Evolutionary conservation across 2,113 vertebrate species (phyloP).

Genomic region (Heteronetta atricapilla): DNA sequence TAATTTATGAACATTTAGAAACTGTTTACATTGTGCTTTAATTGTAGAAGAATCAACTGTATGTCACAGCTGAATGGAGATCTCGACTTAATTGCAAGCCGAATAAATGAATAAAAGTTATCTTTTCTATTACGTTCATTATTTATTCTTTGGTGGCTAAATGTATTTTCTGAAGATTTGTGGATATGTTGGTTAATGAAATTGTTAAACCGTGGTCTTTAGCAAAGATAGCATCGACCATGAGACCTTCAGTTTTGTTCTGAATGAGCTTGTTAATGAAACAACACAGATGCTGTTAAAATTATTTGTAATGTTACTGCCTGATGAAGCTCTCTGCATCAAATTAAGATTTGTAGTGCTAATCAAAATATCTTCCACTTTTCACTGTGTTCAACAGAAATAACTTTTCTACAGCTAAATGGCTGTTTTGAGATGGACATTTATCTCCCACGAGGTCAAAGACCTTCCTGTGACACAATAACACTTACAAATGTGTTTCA

Average conservation of each 20-base stretch:
- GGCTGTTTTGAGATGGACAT: not conserved
- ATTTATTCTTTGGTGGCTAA: not conserved
- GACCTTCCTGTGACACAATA: not conserved
- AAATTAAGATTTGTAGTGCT: not conserved
- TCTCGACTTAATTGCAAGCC: constrained; percentile 10
- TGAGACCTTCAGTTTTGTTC: not conserved
- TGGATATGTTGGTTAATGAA: not conserved
- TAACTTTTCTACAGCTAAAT: not conserved
- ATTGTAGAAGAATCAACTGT: not conserved
- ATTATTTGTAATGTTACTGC: not conserved
- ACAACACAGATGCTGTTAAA: not conserved
- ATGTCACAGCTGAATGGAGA: constrained; percentile 27
- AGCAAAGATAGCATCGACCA: not conserved
- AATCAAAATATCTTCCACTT: not conserved
- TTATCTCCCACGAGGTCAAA: not conserved
- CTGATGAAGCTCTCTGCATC: not conserved
- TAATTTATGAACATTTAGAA: constrained; percentile 48
- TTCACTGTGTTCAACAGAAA: not conserved
- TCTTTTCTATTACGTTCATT: constrained; percentile 6
- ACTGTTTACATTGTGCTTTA: constrained; percentile 28
- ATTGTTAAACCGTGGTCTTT: not conserved
- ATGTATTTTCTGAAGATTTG: not conserved
- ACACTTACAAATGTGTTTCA: not conserved
- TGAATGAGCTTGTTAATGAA: not conserved
- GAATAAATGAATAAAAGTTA: constrained; percentile 24